Percentiles rank a stretch among this genome's conserved stretches.
phyloP scores from a whole-genome alignment of 2,888 invertebrate species.

The Drosophila vallismaia region DNA sequence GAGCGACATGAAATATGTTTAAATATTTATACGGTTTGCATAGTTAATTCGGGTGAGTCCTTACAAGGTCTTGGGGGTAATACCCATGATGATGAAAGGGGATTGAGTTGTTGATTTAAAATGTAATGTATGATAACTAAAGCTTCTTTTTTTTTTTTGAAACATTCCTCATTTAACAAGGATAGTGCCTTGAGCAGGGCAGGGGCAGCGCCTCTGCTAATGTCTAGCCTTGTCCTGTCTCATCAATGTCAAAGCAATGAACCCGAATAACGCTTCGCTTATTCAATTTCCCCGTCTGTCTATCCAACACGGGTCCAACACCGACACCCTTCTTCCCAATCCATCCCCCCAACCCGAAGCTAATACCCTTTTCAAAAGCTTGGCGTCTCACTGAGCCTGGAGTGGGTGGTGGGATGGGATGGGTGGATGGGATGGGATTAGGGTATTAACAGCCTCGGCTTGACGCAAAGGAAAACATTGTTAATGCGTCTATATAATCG shows the following conservation, averaged over 20 bases:
- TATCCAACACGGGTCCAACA: conserved; percentile 1
- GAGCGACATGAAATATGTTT: conserved; percentile 39
- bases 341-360: background rate
- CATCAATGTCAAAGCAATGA: conserved; percentile 79
- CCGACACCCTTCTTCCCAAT: background rate
- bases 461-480: conserved; percentile 30
- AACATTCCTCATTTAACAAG: no score
- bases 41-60: conserved; percentile 74
- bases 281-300: conserved; percentile 44
- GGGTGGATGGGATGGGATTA: conserved; percentile 14
- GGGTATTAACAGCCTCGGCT: conserved; percentile 47
- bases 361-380: conserved; percentile 48
- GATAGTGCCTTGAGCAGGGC: background rate
- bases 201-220: background rate
- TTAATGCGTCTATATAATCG: conserved; percentile 40
- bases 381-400: conserved; percentile 18
- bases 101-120: background rate
- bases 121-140: no score
- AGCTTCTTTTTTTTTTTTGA: no score
- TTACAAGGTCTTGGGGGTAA: conserved; percentile 29
- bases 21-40: conserved; percentile 75
- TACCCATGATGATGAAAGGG: background rate
- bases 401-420: background rate
- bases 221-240: conserved; percentile 56
- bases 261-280: conserved; percentile 65